Evolutionary conservation across 2,888 invertebrate species (phyloP).

Genomic region (Pandemis cinnamomeana): DNA sequence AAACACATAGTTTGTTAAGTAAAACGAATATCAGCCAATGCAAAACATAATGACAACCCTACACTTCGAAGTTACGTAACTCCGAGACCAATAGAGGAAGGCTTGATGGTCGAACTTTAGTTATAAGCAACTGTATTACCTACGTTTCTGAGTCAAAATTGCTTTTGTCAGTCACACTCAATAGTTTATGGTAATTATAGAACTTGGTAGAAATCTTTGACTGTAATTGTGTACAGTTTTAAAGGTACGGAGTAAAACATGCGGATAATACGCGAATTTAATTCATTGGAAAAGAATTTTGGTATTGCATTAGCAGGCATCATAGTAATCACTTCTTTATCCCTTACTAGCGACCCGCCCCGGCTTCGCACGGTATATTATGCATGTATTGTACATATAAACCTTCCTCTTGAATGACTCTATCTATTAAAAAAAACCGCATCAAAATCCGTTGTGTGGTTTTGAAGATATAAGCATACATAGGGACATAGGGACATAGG

Average conservation of each 20-base stretch:
- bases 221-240: conserved; percentile 3
- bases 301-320: too few relatives aligned
- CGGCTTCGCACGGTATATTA: too few relatives aligned
- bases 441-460: too few relatives aligned
- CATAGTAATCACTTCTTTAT: too few relatives aligned
- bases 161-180: conserved; percentile 14
- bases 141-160: conserved; percentile 11
- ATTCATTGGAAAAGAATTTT: too few relatives aligned
- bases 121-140: conserved; percentile 26
- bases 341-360: too few relatives aligned
- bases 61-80: conserved; percentile 12
- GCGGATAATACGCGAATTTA: background rate
- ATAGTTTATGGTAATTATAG: conserved; percentile 19
- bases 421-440: too few relatives aligned
- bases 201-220: conserved; percentile 7
- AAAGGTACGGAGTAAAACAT: background rate
- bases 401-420: too few relatives aligned
- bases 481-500: too few relatives aligned
- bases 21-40: background rate
- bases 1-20: background rate
- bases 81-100: conserved; percentile 18
- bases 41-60: conserved; percentile 11
- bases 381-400: too few relatives aligned
- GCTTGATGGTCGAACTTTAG: conserved; percentile 10
- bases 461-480: too few relatives aligned